Evolutionary conservation across 2,797 vertebrate genomes (phyloP), one percentile per base, ranked within the genome.

Genomic region (Percopsis omiscomaycus): DNA sequence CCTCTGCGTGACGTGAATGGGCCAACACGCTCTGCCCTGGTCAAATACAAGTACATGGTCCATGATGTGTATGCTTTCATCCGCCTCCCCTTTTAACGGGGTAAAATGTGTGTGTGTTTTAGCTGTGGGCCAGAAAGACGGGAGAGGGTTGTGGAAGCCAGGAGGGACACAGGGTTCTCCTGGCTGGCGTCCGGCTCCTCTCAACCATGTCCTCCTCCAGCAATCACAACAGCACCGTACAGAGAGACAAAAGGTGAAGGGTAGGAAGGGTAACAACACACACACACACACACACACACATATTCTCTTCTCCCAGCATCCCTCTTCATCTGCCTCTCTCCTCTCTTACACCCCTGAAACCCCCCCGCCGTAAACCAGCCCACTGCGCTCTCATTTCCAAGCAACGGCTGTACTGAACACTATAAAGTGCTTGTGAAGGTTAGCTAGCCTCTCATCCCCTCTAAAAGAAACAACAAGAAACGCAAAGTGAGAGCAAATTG

Each of bases 211-310:
- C 85, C 79, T 86, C 78, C 66, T 87, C 66, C 66, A 68, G 60
- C 74, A 70, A 83, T 83, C 75, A 69, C 68, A 84, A 78, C 73
- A 81, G 83, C 87, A 69, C 68, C 85, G 78, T 83, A 81, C 74
- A 62, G 80, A 15, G 80, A 86, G 85, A 83, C 81, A 79, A 88
- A 85, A 91, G 88, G 88, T 90, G 89, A 91, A 90, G 89, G 86
- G 84, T 80, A 89, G 73, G 13, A 66, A 79, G 86, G 84, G 86
- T 82, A 83, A 56, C 48, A 50, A 15, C 28, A 42, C 44, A 28
- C 59, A 22, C 55, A 29, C 55, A 59, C 55, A 48, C 64, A 37
- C 37, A 52, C 64, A 51, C 12, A 52, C 37, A 49, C 47, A 30
- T n/a, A 72, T 73, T 71, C 59, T 73, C 58, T 62, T 30, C 37